These are phyloP conservation scores for Limnodromus scolopaceus DNA, from an alignment of 2,797 vertebrate species.

Conservation along the genomic window DNA sequence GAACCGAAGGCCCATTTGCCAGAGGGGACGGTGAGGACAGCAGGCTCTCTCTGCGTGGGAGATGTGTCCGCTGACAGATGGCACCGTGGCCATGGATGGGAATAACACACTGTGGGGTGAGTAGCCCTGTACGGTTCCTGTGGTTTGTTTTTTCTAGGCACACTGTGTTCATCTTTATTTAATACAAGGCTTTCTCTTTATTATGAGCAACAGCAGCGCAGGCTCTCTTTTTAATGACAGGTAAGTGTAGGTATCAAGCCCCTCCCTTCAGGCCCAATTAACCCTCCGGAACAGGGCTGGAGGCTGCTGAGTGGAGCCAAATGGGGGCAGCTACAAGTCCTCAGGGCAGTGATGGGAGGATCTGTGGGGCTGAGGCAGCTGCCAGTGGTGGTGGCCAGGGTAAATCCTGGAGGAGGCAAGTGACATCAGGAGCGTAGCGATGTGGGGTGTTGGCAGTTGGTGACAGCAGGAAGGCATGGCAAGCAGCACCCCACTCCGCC, in stretches of 20 bases:
- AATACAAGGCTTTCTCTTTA: neutral
- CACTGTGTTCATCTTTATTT: too few species aligned
- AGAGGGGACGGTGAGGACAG: neutral
- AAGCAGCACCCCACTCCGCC: neutral
- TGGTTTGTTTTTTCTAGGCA: neutral
- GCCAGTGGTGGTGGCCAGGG: rapidly evolving
- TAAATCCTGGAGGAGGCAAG: neutral
- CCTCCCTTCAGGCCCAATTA: neutral
- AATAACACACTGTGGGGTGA: rapidly evolving
- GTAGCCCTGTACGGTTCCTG: neutral
- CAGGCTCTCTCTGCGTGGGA: neutral
- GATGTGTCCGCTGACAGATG: rapidly evolving
- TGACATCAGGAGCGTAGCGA: rapidly evolving
- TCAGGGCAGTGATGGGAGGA: neutral
- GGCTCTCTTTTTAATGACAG: neutral
- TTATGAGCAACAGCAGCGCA: neutral
- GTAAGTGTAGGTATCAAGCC: too few species aligned
- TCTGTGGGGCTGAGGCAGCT: too few species aligned
- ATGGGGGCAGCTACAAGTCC: neutral
- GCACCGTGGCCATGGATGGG: rapidly evolving
- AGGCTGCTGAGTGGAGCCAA: neutral
- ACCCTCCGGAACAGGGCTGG: neutral
- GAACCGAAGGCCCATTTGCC: rapidly evolving
- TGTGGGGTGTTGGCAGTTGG: neutral
- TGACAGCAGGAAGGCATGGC: rapidly evolving